A percentile compares a stretch with the other conserved stretches of the same genome.
Evolutionary conservation across 2,797 vertebrate species (phyloP).

Genomic region (Mergus octosetaceus): DNA sequence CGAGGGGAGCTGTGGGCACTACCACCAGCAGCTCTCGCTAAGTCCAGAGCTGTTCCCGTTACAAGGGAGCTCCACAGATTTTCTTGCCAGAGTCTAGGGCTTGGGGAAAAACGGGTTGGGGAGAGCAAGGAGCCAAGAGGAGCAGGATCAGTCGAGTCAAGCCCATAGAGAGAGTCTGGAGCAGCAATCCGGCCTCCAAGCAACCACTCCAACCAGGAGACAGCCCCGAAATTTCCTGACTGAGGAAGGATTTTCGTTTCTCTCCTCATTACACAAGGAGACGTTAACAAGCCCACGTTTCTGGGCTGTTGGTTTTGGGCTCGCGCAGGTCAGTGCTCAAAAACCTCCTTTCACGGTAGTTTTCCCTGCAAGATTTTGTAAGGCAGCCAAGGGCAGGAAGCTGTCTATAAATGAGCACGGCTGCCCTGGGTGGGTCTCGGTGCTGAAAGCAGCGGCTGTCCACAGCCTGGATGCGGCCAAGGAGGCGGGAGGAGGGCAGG

Average conservation of each 20-base stretch:
- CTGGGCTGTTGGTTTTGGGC: neutral
- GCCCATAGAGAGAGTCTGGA: neutral
- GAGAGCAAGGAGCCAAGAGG: neutral
- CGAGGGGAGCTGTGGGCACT: neutral
- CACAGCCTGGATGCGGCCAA: neutral
- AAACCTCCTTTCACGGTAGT: neutral
- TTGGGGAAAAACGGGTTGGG: neutral
- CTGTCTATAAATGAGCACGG: neutral
- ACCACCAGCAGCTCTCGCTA: accelerated
- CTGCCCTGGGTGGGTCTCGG: neutral
- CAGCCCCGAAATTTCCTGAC: neutral
- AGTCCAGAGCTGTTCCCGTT: neutral
- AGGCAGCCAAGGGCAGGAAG: neutral
- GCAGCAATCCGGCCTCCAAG: neutral
- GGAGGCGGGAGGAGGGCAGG: neutral
- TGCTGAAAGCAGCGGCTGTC: neutral
- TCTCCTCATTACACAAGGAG: neutral
- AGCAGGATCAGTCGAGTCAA: neutral
- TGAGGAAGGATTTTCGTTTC: neutral
- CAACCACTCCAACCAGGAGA: neutral
- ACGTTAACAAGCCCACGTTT: neutral
- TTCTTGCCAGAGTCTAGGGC: neutral
- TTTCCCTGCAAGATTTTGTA: neutral
- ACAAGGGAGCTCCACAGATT: neutral
- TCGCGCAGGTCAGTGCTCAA: neutral